Evolutionary conservation across 2,113 vertebrate species (phyloP).

Genomic region (Corythoichthys haematopterus): DNA sequence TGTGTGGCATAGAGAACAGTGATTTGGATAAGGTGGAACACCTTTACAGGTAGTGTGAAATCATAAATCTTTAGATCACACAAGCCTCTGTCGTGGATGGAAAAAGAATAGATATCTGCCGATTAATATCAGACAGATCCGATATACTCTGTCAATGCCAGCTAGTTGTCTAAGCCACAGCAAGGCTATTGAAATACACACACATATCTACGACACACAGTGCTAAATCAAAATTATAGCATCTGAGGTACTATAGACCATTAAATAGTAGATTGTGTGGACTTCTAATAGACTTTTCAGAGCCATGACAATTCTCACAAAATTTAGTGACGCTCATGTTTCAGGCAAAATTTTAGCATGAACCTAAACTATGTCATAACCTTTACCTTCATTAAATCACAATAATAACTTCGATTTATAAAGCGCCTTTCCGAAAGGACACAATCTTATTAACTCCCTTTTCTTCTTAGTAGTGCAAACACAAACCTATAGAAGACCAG

Average conservation of each 20-base stretch:
- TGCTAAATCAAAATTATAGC: not conserved
- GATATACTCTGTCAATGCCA: not conserved
- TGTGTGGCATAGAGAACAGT: not conserved
- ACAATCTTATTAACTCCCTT: not conserved
- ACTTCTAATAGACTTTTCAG: constrained; percentile 1
- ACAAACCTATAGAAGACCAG: constrained; percentile 55
- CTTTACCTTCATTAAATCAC: not conserved
- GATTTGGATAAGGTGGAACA: not conserved
- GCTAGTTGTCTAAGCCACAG: not conserved
- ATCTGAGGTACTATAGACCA: not conserved
- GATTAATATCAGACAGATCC: not conserved
- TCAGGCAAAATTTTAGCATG: not conserved
- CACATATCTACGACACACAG: not conserved
- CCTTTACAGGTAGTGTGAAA: not conserved
- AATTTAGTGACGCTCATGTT: not conserved
- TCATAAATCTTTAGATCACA: not conserved
- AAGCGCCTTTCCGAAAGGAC: not conserved
- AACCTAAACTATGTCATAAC: not conserved
- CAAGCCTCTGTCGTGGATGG: not conserved
- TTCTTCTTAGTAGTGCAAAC: constrained; percentile 57
- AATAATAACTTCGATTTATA: not conserved
- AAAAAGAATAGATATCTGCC: not conserved
- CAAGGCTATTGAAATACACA: not conserved
- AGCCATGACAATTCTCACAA: not conserved
- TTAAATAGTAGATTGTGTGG: constrained; percentile 4